A percentile compares a stretch with the other conserved stretches of the same genome.
phyloP scores from a whole-genome alignment of 92 coral and sea anemone species.

The Muricea muricata region DNA sequence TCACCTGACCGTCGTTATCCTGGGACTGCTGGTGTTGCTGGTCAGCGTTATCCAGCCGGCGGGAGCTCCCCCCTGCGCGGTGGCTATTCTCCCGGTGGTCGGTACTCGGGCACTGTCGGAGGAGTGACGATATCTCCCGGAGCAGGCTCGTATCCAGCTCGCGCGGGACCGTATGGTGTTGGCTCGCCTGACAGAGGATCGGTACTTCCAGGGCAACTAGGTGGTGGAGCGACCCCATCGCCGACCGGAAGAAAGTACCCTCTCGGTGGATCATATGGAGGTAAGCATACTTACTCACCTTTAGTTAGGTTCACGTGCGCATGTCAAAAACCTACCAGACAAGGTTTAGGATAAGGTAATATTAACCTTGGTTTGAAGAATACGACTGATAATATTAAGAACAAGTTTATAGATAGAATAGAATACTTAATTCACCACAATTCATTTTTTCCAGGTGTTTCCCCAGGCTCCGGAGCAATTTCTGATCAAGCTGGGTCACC shows the following conservation, averaged over 20 bases:
- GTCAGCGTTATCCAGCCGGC: slow-evolving; percentile 20
- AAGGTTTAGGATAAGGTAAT: too few relatives aligned
- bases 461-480: background rate
- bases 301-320: too few relatives aligned
- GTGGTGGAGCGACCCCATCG: background rate
- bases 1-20: slow-evolving; percentile 39
- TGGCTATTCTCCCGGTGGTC: slow-evolving; percentile 26
- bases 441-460: background rate
- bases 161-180: background rate
- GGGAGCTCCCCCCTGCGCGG: slow-evolving; percentile 7
- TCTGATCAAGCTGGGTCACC: background rate
- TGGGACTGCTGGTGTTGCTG: background rate
- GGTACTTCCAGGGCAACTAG: background rate
- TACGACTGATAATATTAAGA: too few relatives aligned
- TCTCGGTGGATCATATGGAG: slow-evolving; percentile 2
- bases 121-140: background rate
- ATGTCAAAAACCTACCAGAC: too few relatives aligned
- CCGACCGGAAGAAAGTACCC: slow-evolving; percentile 29
- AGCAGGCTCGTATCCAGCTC: background rate
- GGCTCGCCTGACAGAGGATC: background rate
- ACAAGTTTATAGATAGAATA: too few relatives aligned
- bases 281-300: background rate
- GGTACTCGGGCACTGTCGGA: slow-evolving; percentile 24
- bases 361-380: too few relatives aligned
- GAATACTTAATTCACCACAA: too few relatives aligned